Conservation (phyloP, 64 coral and sea anemone genomes). For the Acropora tenuis region DNA sequence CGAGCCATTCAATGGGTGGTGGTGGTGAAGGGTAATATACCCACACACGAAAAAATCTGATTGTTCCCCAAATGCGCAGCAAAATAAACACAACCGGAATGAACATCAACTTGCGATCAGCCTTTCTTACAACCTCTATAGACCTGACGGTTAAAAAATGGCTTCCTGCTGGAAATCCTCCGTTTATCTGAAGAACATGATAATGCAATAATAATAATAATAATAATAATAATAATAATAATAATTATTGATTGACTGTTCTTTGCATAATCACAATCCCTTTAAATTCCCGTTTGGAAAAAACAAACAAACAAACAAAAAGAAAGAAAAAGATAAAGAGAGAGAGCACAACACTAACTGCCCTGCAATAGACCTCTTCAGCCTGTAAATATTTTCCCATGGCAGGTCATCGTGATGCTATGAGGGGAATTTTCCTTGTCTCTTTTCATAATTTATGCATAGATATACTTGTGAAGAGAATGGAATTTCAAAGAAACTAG, state of each 20-base stretch:
- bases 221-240: too few species aligned
- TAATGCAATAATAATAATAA: too few species aligned
- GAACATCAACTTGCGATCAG: constrained; percentile 61
- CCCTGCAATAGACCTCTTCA: neutral
- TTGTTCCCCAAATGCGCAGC: constrained; percentile 78
- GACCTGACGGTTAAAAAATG: constrained; percentile 13
- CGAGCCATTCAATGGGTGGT: neutral
- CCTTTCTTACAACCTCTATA: constrained; percentile 34
- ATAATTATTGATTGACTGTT: too few species aligned
- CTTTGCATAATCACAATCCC: too few species aligned
- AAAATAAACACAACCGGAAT: constrained; percentile 76
- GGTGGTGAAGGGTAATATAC: neutral
- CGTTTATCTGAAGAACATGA: neutral
- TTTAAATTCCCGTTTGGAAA: neutral
- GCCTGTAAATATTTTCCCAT: neutral
- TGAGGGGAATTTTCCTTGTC: too few species aligned
- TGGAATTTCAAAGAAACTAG: too few species aligned
- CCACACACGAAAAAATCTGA: constrained; percentile 52
- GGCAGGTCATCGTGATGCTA: neutral
- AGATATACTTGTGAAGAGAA: neutral
- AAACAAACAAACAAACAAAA: too few species aligned
- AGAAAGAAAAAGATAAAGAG: neutral
- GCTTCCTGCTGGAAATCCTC: constrained; percentile 18
- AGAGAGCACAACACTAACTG: neutral
- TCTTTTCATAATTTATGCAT: too few species aligned